Base-by-base conservation (phyloP, 2,797 vertebrate genomes). In the Cryptoblepharus egeriae region DNA sequence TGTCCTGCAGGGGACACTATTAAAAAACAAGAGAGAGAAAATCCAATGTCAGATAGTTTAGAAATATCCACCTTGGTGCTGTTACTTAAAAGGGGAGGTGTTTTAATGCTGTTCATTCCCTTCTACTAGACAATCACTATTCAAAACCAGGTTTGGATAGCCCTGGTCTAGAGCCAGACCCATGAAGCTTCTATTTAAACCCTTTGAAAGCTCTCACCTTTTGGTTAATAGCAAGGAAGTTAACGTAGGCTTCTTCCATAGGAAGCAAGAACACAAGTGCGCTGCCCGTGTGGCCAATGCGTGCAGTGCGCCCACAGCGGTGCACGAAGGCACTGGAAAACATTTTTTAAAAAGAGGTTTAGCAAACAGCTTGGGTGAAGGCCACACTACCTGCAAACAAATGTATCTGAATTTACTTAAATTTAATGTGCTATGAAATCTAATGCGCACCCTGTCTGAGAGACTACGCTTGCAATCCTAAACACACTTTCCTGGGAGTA, bases 201-300 rank as follows among this genome's bases (percentile, higher is more conserved):
- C 11, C n/a, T 20, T 30, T 67, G 1, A 35, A 13, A 30, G 42
- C 6, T 30, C 95, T 91, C 75, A 99, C 99, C 90, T 99, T 99
- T 16, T 99, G 99, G 94, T 99, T 99, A 93, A 99, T 98, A n/a
- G 97, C 97, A 57, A 99, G 93, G 77, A 99, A 99, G 60, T 77
- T 96, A 81, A 99, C 24, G 0, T 99, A 99, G 0, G 98, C 93
- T 57, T 98, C 97, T 94, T 99, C 99, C 99, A 99, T 99, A 1
- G 99, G 98, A 84, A 99, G 95, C 89, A 99, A 86, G 60, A 99
- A 99, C 3, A 99, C 98, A 0, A 99, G 97, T 0, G 99, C 99
- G 0, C 93, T 98, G 92, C 98, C 98, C 0, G 91, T 85, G 0
- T 97, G 97, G 82, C 99, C 98, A 0, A 99, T 99, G 0, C 99